phyloP scores from a whole-genome alignment of 2,888 invertebrate genomes.

The Hofmannophila pseudospretella region DNA sequence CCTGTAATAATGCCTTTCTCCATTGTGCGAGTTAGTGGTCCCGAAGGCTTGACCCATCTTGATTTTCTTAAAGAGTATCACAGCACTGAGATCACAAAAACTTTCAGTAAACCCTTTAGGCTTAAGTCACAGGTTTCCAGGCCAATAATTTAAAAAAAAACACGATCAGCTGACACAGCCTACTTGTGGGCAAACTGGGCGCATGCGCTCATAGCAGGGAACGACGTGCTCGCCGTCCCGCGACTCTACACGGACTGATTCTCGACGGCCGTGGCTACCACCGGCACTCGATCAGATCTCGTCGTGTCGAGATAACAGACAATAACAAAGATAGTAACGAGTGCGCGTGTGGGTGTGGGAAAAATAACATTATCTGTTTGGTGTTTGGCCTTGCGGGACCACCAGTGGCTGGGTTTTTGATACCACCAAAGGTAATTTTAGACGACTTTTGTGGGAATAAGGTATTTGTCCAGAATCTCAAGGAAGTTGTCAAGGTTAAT shows the following conservation, averaged over 20 bases:
- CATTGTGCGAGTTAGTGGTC: constrained; percentile 65
- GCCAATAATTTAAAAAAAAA: constrained; percentile 5
- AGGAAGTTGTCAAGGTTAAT: too few species aligned
- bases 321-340: too few species aligned
- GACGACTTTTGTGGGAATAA: too few species aligned
- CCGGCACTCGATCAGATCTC: not conserved
- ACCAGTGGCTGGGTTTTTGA: too few species aligned
- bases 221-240: constrained; percentile 36
- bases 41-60: constrained; percentile 74
- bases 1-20: constrained; percentile 61
- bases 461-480: too few species aligned
- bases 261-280: not conserved
- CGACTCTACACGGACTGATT: constrained; percentile 34
- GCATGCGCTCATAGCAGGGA: constrained; percentile 40
- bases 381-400: too few species aligned
- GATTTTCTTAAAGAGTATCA: constrained; percentile 30
- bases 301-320: not conserved
- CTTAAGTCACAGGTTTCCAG: too few species aligned
- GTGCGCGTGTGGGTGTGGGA: too few species aligned
- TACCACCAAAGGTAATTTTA: too few species aligned
- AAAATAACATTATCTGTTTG: too few species aligned
- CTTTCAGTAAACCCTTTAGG: too few species aligned
- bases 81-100: constrained; percentile 42
- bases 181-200: constrained; percentile 20
- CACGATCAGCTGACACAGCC: constrained; percentile 49